phyloP scores from a whole-genome alignment of 2,113 vertebrate genomes.

The Micromys minutus region DNA sequence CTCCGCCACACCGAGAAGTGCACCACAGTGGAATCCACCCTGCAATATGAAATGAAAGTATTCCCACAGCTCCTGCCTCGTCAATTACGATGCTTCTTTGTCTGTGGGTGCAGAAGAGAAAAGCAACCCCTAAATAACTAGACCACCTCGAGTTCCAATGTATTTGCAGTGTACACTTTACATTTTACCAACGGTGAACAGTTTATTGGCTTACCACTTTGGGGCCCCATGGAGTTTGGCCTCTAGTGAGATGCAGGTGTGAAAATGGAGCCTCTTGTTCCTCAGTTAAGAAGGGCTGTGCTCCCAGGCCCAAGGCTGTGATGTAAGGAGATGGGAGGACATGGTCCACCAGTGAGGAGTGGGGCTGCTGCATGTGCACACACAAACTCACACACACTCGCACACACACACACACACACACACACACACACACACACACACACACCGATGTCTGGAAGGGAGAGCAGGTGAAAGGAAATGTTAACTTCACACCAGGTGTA shows the following conservation, averaged over 20 bases:
- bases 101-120: fast-evolving
- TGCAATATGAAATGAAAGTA: too few relatives aligned
- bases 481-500: fast-evolving
- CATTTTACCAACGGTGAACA: not conserved
- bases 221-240: not conserved
- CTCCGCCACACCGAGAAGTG: not conserved
- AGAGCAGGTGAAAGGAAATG: too few relatives aligned
- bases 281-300: not conserved
- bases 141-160: not conserved
- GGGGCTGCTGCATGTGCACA: too few relatives aligned
- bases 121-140: fast-evolving
- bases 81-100: fast-evolving
- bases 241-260: not conserved
- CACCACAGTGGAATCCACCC: not conserved
- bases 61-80: not conserved
- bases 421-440: too few relatives aligned
- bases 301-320: fast-evolving
- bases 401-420: too few relatives aligned
- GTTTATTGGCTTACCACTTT: not conserved
- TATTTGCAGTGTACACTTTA: not conserved
- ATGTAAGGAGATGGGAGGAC: fast-evolving
- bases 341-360: fast-evolving
- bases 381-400: too few relatives aligned
- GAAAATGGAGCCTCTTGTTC: not conserved
- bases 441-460: not conserved